Conservation (phyloP, 1,140 invertebrate species). For the Patella vulgata region DNA sequence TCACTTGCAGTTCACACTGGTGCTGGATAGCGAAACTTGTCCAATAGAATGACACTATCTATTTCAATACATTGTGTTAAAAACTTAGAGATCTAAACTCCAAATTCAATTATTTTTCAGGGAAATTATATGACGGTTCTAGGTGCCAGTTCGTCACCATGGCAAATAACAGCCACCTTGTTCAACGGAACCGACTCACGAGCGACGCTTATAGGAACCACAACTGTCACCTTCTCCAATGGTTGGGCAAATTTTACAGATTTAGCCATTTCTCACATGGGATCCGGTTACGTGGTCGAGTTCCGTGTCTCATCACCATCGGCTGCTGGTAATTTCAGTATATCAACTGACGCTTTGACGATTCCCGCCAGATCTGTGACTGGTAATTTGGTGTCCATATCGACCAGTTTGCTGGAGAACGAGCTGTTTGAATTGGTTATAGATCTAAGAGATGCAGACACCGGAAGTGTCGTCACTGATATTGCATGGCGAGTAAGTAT, state of each 20-base stretch:
- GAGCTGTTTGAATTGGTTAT: slow-evolving; percentile 23
- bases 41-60: too few relatives aligned
- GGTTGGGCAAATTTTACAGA: slow-evolving; percentile 50
- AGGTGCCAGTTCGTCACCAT: slow-evolving; percentile 31
- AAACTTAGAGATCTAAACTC: too few relatives aligned
- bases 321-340: slow-evolving; percentile 40
- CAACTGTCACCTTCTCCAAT: slow-evolving; percentile 33
- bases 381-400: slow-evolving; percentile 13
- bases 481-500: slow-evolving; percentile 45
- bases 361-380: slow-evolving; percentile 17
- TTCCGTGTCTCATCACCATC: slow-evolving; percentile 45
- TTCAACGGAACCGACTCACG: slow-evolving; percentile 21
- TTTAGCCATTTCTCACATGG: slow-evolving; percentile 34
- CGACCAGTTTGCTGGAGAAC: slow-evolving; percentile 11
- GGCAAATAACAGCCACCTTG: slow-evolving; percentile 37
- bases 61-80: too few relatives aligned
- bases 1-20: too few relatives aligned
- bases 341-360: slow-evolving; percentile 17
- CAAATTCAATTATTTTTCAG: slow-evolving; percentile 35
- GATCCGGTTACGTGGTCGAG: slow-evolving; percentile 41
- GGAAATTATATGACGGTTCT: slow-evolving; percentile 32
- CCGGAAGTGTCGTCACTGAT: slow-evolving; percentile 27
- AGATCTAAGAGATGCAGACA: slow-evolving; percentile 36
- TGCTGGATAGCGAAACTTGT: too few relatives aligned
- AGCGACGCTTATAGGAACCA: slow-evolving; percentile 31